Percentiles rank a stretch among this genome's conserved stretches.
Evolutionary conservation across 2,888 invertebrate species (phyloP).

Genomic region (Caradrina clavipalpis): DNA sequence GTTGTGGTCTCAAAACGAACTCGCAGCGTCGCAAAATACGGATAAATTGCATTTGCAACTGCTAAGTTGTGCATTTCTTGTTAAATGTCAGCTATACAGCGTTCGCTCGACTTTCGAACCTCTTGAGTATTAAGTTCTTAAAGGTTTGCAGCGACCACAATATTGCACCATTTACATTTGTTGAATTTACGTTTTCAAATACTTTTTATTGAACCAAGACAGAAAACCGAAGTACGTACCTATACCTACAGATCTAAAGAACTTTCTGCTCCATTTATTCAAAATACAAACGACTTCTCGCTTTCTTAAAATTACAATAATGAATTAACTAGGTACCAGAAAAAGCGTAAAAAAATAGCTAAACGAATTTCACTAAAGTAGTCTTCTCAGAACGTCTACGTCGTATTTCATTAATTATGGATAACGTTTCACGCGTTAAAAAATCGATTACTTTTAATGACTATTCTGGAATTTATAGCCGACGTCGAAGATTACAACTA

Average conservation of each 20-base stretch:
- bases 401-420: conserved; percentile 35
- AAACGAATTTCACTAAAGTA: conserved; percentile 31
- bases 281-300: not conserved
- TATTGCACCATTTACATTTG: conserved; percentile 53
- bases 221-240: conserved; percentile 13
- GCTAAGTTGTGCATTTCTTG: conserved; percentile 71
- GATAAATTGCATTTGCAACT: conserved; percentile 70
- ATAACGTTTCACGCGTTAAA: conserved; percentile 38
- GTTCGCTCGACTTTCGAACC: conserved; percentile 44
- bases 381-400: conserved; percentile 11
- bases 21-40: conserved; percentile 62
- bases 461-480: conserved; percentile 38
- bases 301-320: conserved; percentile 13
- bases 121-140: conserved; percentile 61
- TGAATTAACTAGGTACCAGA: not conserved
- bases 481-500: conserved; percentile 9
- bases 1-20: conserved; percentile 79
- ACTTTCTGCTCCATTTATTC: conserved; percentile 18
- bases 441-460: conserved; percentile 53
- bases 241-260: conserved; percentile 3
- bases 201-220: conserved; percentile 37
- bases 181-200: conserved; percentile 50
- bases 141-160: conserved; percentile 48
- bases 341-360: conserved; percentile 30
- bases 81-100: conserved; percentile 58